phyloP scores from a whole-genome alignment of 2,888 invertebrate genomes.

The Kuschelorhynchus macadamiae region DNA sequence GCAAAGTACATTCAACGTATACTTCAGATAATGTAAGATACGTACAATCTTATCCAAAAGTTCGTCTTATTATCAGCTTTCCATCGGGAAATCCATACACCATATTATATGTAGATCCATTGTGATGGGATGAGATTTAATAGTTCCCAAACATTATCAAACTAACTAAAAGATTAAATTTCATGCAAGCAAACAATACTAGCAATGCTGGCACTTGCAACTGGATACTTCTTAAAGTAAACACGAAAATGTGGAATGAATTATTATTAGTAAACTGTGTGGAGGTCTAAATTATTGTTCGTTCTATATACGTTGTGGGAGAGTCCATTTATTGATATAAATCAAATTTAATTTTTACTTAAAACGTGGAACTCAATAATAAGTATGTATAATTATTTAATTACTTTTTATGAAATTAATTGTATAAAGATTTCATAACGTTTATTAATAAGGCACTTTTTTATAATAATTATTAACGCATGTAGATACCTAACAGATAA shows the following conservation, averaged over 20 bases:
- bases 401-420: no score
- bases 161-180: conserved; percentile 51
- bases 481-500: no score
- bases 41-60: conserved; percentile 28
- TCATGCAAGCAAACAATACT: conserved; percentile 50
- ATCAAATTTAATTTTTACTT: no score
- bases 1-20: conserved; percentile 9
- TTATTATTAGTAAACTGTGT: conserved; percentile 14
- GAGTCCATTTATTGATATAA: no score
- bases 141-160: conserved; percentile 52
- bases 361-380: no score
- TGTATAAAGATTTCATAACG: no score
- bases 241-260: conserved; percentile 38
- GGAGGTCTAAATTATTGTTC: conserved; percentile 17
- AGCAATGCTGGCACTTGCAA: conserved; percentile 30
- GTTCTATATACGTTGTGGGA: no score
- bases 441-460: no score
- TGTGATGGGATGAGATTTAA: conserved; percentile 48
- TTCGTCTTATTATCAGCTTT: conserved; percentile 46
- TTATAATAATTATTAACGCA: no score
- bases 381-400: no score
- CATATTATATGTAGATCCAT: conserved; percentile 43
- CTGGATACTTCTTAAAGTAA: conserved; percentile 35
- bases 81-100: conserved; percentile 49
- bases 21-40: conserved; percentile 9